Conservation (phyloP, 2,113 vertebrate species). For the Trematocara stigmaticum region DNA sequence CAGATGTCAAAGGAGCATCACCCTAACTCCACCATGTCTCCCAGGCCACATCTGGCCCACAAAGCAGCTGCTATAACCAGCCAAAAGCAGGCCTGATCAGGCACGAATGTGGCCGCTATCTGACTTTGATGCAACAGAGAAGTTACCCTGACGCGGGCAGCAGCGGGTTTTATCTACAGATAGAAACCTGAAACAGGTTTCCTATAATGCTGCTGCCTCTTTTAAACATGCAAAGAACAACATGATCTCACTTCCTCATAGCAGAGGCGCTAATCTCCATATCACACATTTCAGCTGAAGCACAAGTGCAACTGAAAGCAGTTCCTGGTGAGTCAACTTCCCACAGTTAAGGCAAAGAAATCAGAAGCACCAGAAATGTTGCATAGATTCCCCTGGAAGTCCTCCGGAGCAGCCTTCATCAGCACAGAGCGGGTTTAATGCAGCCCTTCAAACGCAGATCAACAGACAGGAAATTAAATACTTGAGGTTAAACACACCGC, state of each 20-base stretch:
- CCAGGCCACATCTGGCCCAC: neutral
- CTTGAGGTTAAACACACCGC: constrained; percentile 28
- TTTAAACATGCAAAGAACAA: neutral
- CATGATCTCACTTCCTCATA: neutral
- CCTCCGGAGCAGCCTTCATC: neutral
- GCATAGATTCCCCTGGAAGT: constrained; percentile 42
- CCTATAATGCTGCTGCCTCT: neutral
- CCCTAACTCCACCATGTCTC: neutral
- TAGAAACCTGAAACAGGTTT: neutral
- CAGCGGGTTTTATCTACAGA: neutral
- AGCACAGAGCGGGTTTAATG: neutral
- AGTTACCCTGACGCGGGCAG: neutral
- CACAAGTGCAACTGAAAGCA: neutral
- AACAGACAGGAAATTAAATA: constrained; percentile 24
- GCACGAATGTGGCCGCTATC: neutral
- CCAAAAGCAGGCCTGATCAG: neutral
- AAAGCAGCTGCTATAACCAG: neutral
- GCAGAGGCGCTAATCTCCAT: neutral
- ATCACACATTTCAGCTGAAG: neutral
- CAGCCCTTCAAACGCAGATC: neutral
- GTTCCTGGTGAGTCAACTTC: neutral
- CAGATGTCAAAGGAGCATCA: neutral
- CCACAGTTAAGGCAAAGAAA: neutral
- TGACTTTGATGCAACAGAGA: neutral
- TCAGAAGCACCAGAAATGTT: constrained; percentile 9